A percentile compares a stretch with the other conserved stretches of the same genome.
These are phyloP conservation scores for Brachystomella parvula DNA, from an alignment of 1,140 invertebrate genomes.

Conservation along the genomic window DNA sequence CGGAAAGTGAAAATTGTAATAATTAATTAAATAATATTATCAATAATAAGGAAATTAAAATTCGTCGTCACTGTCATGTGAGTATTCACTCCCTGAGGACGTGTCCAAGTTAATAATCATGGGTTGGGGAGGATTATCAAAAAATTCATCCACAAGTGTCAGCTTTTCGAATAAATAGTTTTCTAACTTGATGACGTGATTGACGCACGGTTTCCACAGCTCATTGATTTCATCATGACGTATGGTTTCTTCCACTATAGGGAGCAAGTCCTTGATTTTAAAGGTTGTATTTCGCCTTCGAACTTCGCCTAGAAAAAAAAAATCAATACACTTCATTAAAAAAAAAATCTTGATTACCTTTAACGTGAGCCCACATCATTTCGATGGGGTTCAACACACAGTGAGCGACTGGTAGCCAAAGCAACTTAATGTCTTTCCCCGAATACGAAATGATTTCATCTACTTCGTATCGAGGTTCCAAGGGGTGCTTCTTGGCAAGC, in stretches of 20 bases:
- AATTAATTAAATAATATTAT: too few relatives aligned
- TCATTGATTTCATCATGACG: not conserved
- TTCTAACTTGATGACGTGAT: not conserved
- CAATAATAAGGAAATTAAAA: too few relatives aligned
- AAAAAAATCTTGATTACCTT: not conserved
- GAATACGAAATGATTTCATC: conserved; percentile 8
- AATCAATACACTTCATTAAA: too few relatives aligned
- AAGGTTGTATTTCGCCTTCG: not conserved
- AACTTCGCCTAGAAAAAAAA: not conserved
- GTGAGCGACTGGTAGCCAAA: conserved; percentile 25
- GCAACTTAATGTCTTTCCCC: conserved; percentile 19
- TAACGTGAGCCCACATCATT: conserved; percentile 13
- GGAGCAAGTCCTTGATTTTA: not conserved
- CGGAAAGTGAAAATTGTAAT: too few relatives aligned
- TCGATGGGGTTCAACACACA: conserved; percentile 24
- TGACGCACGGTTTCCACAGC: not conserved
- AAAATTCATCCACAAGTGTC: not conserved
- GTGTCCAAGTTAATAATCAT: not conserved
- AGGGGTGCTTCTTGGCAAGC: not conserved
- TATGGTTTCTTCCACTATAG: not conserved
- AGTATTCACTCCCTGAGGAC: not conserved
- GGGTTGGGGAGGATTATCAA: not conserved
- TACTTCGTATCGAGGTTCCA: not conserved
- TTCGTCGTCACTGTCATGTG: too few relatives aligned
- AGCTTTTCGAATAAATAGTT: not conserved